Evolutionary conservation across 2,797 vertebrate species (phyloP), one percentile per base, ranked within the genome.

Genomic region (Oreochromis grahami): DNA sequence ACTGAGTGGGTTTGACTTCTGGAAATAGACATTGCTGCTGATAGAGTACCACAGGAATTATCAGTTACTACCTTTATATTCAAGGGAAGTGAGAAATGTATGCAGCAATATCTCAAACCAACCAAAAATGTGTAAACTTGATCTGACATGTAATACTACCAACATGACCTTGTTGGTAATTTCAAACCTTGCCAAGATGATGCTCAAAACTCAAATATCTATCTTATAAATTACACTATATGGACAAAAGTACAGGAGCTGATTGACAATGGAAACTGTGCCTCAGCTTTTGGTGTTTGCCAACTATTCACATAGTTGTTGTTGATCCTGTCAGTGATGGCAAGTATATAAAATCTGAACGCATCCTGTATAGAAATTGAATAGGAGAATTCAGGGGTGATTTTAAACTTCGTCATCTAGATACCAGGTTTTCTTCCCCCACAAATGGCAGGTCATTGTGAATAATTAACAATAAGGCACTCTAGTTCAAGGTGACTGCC

Each of bases 401-500:
- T 43, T 36, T 76, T 24, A 60, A 36, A 17, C 14, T 3, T 15
- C 1, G 2, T 34, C 45, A 84, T 38, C 70, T 36, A 84, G 83
- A 84, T 79, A 84, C 5, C 15, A 72, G 72, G 79, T 76, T 34
- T 80, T 26, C 80, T 11, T 77, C 58, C 51, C 8, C n/a, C 38
- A 63, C 78, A 92, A 78, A 88, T 76, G 45, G 17, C 7, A 26
- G 65, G 53, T 88, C 78, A 77, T 80, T 79, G 80, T 77, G 80
- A 91, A 85, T 91, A 88, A 94, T 91, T 85, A 91, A 77, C 60
- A 72, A 76, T 5, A n/a, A 17, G 41, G 78, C 63, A 51, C 72
- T 81, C 65, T 10, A 45, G 80, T 88, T 91, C 88, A 93, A 93
- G 90, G 91, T 94, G 92, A 95, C 91, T 78, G 60, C 45, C 77